These are phyloP conservation scores for Thrips palmi DNA, from an alignment of 1,140 invertebrate species.

Conservation along the genomic window DNA sequence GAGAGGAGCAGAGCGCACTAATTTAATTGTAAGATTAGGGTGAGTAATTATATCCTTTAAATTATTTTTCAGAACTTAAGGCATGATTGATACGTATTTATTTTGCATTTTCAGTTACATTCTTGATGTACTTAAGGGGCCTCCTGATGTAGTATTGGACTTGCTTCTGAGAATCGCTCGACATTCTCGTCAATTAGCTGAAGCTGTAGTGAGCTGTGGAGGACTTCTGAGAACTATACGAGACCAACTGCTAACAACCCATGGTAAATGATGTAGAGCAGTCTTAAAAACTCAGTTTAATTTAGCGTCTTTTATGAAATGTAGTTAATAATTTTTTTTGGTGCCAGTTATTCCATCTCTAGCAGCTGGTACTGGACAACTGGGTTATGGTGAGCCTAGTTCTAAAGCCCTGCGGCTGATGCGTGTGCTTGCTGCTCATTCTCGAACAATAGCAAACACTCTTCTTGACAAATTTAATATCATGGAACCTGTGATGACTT, in stretches of 20 bases:
- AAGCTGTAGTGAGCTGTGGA: slow-evolving; percentile 27
- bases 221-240: slow-evolving; percentile 11
- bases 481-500: slow-evolving; percentile 16
- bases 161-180: slow-evolving; percentile 42
- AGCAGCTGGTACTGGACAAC: no score
- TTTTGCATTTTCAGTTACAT: slow-evolving; percentile 37
- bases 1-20: slow-evolving; percentile 50
- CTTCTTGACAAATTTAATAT: slow-evolving; percentile 18
- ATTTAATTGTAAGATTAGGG: slow-evolving; percentile 49
- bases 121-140: slow-evolving; percentile 38
- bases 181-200: slow-evolving; percentile 38
- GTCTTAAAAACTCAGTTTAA: no score
- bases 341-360: no score
- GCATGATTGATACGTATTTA: slow-evolving; percentile 6
- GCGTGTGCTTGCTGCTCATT: slow-evolving; percentile 22
- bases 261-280: no score
- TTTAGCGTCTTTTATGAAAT: no score
- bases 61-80: neutral
- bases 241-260: no score
- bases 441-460: slow-evolving; percentile 20
- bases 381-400: no score
- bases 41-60: slow-evolving; percentile 21
- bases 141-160: slow-evolving; percentile 50
- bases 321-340: no score
- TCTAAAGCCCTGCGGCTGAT: slow-evolving; percentile 24